phyloP scores from a whole-genome alignment of 2,113 vertebrate genomes.

The Paradisaea rubra region DNA sequence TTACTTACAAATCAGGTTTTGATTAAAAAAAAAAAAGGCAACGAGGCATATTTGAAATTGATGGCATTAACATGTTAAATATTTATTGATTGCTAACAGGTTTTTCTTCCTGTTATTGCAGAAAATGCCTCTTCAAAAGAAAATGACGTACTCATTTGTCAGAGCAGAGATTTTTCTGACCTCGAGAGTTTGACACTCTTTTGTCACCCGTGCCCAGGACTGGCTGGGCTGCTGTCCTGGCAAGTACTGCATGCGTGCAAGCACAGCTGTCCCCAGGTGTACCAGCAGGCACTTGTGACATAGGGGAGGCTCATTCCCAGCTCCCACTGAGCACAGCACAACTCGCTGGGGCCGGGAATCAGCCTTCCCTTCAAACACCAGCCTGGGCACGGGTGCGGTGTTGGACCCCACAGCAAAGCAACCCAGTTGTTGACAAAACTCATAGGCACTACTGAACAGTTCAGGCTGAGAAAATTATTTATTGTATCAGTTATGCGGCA shows the following conservation, averaged over 20 bases:
- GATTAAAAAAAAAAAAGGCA: not conserved
- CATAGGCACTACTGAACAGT: not conserved
- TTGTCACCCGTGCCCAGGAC: not conserved
- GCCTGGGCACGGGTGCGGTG: accelerated
- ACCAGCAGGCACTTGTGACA: not conserved
- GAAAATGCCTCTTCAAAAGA: not conserved
- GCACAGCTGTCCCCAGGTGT: not conserved
- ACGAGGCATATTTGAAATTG: not conserved
- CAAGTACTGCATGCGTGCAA: accelerated
- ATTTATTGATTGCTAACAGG: not conserved
- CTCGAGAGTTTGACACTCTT: not conserved
- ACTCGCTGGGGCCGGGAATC: accelerated
- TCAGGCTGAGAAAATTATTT: not conserved
- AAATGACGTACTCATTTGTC: accelerated
- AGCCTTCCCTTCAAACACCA: not conserved
- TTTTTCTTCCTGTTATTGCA: not conserved
- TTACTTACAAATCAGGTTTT: not conserved
- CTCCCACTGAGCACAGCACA: not conserved
- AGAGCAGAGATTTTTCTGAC: not conserved
- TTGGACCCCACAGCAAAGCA: not conserved
- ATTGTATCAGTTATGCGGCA: not conserved
- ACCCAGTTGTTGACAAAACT: not conserved
- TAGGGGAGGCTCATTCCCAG: not conserved
- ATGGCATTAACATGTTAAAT: not conserved
- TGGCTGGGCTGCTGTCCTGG: not conserved